Base-by-base conservation (phyloP, 2,113 vertebrate genomes). In the Ammospiza nelsoni region DNA sequence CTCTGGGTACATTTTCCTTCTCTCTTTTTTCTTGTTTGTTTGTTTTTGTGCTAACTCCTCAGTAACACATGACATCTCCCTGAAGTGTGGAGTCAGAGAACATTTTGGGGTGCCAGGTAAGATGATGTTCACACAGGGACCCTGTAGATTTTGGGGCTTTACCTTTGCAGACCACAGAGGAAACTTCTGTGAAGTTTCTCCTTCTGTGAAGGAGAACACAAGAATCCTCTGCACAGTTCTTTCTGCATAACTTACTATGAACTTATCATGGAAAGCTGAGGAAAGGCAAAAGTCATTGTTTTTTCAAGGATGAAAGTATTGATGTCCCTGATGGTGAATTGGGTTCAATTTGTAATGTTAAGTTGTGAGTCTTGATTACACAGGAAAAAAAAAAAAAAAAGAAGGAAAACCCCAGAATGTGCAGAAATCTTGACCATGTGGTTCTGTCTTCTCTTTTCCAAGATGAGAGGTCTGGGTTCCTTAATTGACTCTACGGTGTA, bases 41-140 rank as follows among this genome's bases (percentile, higher is more conserved):
- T 63, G 9, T n/a, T 62, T 18, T 58, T 39, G 18, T 49, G 0
- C 12, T 33, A 46, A 39, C 12, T 51, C 51, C 21, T 71, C 67
- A 57, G 16, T 58, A n/a, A 48, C 1, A 2, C 0, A 0, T 12
- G 21, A 23, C 14, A 44, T 52, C 4, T 75, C 37, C 48, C 31
- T 33, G 19, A 72, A 19, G 11, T 14, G 25, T 8, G 14, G 15
- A 43, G 46, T 33, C 81, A 65, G 67, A 72, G n/a, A 37, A 44
- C 4, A 14, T 46, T 81, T 31, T 23, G 66, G 44, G 31, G 20
- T 72, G 9, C 21, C n/a, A 51, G 59, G 19, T 44, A 49, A 88
- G 71, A 41, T 31, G 49, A 49, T 4, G 15, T 63, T 83, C 44
- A 65, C 1, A 1, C 31, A 63, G 29, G 14, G 6, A 58, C 15